Conservation (phyloP, 1,140 invertebrate genomes). For the Goniozus legneri region DNA sequence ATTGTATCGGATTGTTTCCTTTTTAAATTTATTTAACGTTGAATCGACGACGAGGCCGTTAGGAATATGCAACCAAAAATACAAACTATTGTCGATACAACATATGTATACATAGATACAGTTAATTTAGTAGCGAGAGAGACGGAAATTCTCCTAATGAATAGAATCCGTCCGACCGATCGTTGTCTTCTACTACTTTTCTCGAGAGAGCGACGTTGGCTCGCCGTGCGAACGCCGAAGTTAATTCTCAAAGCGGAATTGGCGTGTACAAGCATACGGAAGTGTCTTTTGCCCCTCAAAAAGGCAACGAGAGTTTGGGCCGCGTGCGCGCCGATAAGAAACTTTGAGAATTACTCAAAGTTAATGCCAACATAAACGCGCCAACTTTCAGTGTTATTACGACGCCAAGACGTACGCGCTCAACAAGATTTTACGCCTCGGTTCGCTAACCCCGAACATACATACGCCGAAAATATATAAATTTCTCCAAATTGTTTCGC, state of each 20-base stretch:
- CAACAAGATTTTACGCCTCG: too few species aligned
- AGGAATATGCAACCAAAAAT: background rate
- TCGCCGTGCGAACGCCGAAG: constrained; percentile 20
- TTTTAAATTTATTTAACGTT: background rate
- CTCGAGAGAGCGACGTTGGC: constrained; percentile 17
- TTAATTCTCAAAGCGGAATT: constrained; percentile 12
- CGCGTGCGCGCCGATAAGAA: constrained; percentile 25
- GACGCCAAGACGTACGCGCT: background rate
- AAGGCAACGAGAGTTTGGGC: background rate
- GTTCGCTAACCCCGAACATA: background rate
- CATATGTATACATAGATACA: background rate
- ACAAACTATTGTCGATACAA: background rate
- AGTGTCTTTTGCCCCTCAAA: constrained; percentile 20
- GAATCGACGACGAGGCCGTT: background rate
- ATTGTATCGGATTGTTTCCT: too few species aligned
- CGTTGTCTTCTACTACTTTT: background rate
- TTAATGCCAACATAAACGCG: constrained; percentile 27
- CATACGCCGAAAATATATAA: background rate
- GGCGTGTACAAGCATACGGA: constrained; percentile 1
- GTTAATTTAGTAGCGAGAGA: background rate
- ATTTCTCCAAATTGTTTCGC: background rate
- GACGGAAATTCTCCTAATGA: background rate
- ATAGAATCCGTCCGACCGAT: background rate
- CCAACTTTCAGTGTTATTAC: constrained; percentile 24
- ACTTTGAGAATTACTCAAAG: constrained; percentile 31